Base-by-base conservation (phyloP, 2,888 invertebrate species). In the Hetaerina titia region DNA sequence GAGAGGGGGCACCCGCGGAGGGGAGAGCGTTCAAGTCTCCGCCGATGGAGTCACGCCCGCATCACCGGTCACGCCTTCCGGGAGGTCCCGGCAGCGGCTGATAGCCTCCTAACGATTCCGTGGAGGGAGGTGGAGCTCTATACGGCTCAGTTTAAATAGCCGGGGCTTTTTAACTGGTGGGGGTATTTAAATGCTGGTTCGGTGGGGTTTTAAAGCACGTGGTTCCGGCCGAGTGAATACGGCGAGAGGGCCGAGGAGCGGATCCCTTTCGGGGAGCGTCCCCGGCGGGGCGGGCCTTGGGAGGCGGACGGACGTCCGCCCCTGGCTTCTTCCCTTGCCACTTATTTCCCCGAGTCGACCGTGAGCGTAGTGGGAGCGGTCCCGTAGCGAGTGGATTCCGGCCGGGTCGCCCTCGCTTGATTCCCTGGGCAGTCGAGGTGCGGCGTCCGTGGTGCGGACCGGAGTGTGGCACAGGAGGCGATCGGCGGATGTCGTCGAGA, bases 271-370 rank as follows among this genome's bases (percentile, higher is more conserved):
- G 94, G 95, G 95, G 95, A 92, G 95, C 25, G 89, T 45, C 45
- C 45, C 45, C 45, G 45, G 45, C 45, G 45, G 45, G 45, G 45
- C 45, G 45, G 87, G 87, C 25, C 58, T 57, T 31, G 4, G 7
- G 90, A 19, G 81, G 56, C 96, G 96, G 96, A 96, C 96, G 96
- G 96, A 95, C 95, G 95, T 96, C 95, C 87, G 95, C 95, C 95
- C 96, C 95, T 96, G 96, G 90, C 96, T 96, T 92, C 96, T 96
- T 95, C 96, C 96, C 89, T 96, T 96, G 95, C 96, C 96, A 96
- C 96, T 96, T 95, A 96, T 96, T 97, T 97, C 97, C 97, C 97
- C 97, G 97, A 45, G 45, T 45, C 45, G 2, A 45, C 45, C 89
- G 13, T 22, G 56, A 6, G 56, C 89, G 89, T 89, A 56, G 31